Evolutionary conservation across 2,113 vertebrate species (phyloP), one percentile per base, ranked within the genome.

Genomic region (Psittacara wagleri): DNA sequence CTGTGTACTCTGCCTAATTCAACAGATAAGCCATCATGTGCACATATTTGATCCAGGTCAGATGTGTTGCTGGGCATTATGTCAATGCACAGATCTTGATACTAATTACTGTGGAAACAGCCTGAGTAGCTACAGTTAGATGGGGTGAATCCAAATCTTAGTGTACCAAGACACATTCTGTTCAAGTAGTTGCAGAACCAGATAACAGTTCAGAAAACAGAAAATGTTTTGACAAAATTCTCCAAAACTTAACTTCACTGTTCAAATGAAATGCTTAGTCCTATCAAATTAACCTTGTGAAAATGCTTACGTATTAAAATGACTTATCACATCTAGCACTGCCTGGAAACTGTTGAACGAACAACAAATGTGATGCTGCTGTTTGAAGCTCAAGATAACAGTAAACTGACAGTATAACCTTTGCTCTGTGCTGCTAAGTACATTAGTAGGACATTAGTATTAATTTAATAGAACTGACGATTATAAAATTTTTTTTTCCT

Each of bases 1-100:
- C 59, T 92, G 70, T 95, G 70, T 93, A 95, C 73, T 88, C 55
- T 91, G 61, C 83, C 46, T 93, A 59, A 66, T 80, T 80, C 91
- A 96, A 81, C 64, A 94, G 69, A 72, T 81, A 44, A 0, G 20
- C 17, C 61, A 92, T 83, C 83, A 78, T 10, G 35, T 81, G 85
- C 49, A 79, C 63, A 72, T 43, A 77, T 69, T 79, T 81, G 61
- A 86, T 86, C 48, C 83, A 86, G 83, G 73, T 78, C 88, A 86
- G 63, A 67, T 66, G 41, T 63, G 72, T 79, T 93, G 41, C 79
- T 86, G 63, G 59, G 85, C 41, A 70, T 67, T 81, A 84, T 43
- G 51, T 91, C 77, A 94, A 70, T 31, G 48, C 17, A 68, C 35
- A 82, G 66, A 76, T 51, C 63, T 76, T 70, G 63, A 25, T 55